Evolutionary conservation across 2,113 vertebrate genomes (phyloP).

Genomic region (Acrocephalus kingi): DNA sequence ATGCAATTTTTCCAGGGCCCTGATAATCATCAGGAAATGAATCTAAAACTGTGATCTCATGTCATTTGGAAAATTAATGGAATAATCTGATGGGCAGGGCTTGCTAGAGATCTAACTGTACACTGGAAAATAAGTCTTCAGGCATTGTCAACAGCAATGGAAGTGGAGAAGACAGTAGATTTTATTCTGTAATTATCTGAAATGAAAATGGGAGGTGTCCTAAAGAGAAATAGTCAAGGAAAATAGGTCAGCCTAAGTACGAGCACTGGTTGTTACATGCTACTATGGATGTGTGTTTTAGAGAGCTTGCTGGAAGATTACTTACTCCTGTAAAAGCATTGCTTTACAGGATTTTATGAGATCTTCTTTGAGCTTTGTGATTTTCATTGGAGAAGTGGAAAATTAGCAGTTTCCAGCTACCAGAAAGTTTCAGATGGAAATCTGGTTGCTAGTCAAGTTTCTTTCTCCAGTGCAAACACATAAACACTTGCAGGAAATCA

Average conservation of each 20-base stretch:
- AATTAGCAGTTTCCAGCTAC: not conserved
- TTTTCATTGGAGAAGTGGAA: not conserved
- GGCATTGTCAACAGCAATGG: not conserved
- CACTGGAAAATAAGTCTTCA: not conserved
- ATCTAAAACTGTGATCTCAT: conserved; percentile 25
- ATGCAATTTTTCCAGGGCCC: not conserved
- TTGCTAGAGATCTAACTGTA: not conserved
- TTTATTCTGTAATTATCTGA: not conserved
- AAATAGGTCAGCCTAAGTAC: not conserved
- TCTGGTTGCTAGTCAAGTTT: not conserved
- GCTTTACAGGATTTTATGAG: not conserved
- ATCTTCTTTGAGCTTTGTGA: not conserved
- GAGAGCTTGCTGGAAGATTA: not conserved
- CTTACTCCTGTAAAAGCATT: not conserved
- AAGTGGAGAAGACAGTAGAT: not conserved
- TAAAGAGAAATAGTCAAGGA: not conserved
- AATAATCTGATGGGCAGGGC: conserved; percentile 30
- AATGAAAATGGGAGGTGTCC: not conserved
- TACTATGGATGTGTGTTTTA: not conserved
- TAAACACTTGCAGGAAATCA: not conserved
- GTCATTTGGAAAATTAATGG: conserved; percentile 14
- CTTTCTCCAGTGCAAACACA: not conserved
- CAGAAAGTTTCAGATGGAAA: not conserved
- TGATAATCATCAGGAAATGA: conserved; percentile 25
- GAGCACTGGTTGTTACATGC: not conserved